phyloP scores from a whole-genome alignment of 2,113 vertebrate species.

The Gambusia holbrooki region DNA sequence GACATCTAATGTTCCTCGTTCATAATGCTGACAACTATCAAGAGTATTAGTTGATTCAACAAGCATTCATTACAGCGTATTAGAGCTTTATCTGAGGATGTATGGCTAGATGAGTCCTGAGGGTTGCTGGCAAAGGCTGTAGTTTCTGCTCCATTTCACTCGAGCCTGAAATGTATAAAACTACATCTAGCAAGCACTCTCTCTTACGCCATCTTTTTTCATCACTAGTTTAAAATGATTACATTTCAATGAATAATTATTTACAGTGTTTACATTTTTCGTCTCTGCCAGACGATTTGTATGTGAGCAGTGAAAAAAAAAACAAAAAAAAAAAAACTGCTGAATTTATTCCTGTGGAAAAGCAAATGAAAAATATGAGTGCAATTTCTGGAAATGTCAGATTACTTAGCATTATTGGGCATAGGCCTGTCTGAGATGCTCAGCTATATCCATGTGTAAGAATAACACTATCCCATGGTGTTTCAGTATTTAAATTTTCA shows the following conservation, averaged over 20 bases:
- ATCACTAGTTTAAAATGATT: slow-evolving; percentile 31
- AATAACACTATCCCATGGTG: too few relatives aligned
- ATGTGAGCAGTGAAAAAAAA: neutral
- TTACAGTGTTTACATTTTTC: neutral
- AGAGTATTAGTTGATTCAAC: slow-evolving; percentile 43
- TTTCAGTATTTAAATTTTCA: too few relatives aligned
- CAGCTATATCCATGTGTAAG: neutral
- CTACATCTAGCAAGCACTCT: slow-evolving; percentile 21
- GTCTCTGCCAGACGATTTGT: neutral
- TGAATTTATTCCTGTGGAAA: neutral
- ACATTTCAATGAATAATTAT: slow-evolving; percentile 4
- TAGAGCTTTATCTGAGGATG: slow-evolving; percentile 49
- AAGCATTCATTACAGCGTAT: slow-evolving; percentile 46
- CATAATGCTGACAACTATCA: slow-evolving; percentile 37
- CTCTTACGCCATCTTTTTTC: slow-evolving; percentile 23
- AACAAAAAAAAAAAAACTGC: neutral
- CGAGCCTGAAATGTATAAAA: slow-evolving; percentile 38
- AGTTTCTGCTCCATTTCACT: slow-evolving; percentile 72
- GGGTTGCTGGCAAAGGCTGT: slow-evolving; percentile 43
- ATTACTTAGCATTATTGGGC: neutral
- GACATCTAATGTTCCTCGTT: slow-evolving; percentile 10
- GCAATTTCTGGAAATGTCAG: slow-evolving; percentile 27
- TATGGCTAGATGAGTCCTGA: slow-evolving; percentile 36
- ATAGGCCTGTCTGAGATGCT: neutral
- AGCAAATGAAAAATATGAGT: slow-evolving; percentile 14